Conservation (phyloP, 2,113 vertebrate genomes). For the Tachycineta bicolor region DNA sequence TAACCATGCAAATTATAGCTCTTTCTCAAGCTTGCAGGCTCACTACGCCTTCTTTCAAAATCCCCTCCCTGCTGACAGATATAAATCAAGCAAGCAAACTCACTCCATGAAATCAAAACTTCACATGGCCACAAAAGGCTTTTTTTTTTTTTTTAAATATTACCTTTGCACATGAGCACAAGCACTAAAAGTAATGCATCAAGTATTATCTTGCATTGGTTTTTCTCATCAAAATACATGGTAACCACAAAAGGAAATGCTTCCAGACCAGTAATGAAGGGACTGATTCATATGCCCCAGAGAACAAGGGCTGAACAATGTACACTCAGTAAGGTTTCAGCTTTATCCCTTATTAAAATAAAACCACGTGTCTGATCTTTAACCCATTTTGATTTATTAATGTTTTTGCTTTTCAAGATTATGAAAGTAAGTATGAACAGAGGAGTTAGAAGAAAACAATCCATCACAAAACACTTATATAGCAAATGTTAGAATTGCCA, state of each 20-base stretch:
- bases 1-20: background rate
- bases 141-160: background rate
- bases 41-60: background rate
- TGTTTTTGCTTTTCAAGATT: constrained; percentile 10
- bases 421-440: constrained; percentile 13
- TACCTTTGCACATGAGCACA: background rate
- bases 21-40: background rate
- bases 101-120: background rate
- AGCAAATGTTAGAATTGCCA: background rate
- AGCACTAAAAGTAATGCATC: background rate
- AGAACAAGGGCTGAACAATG: constrained; percentile 52
- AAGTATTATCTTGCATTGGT: background rate
- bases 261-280: constrained; percentile 24
- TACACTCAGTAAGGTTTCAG: constrained; percentile 14
- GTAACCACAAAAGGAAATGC: constrained; percentile 33
- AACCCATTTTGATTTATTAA: constrained; percentile 45
- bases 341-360: constrained; percentile 57
- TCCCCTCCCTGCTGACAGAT: background rate
- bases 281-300: constrained; percentile 34
- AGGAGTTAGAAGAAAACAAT: background rate
- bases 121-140: background rate
- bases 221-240: constrained; percentile 20
- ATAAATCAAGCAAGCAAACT: background rate
- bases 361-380: constrained; percentile 38
- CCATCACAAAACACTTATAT: background rate